These are phyloP conservation scores for Vipera latastei DNA, from an alignment of 2,797 vertebrate genomes.

Conservation along the genomic window DNA sequence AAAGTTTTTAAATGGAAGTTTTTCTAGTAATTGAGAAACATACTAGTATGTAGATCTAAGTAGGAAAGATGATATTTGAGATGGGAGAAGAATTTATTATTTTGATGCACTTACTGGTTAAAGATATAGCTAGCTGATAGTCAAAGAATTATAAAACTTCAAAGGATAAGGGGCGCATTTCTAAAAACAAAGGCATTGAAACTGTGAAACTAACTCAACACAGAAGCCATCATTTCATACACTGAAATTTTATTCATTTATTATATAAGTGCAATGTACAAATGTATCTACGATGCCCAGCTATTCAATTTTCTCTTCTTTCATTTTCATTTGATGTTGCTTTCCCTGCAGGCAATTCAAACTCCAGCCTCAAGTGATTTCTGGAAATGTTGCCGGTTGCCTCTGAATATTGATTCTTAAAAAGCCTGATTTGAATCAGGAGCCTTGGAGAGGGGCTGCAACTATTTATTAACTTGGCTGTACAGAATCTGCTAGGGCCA, in stretches of 20 bases:
- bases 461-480: not conserved
- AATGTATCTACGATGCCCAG: not conserved
- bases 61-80: not conserved
- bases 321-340: not conserved
- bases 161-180: not conserved
- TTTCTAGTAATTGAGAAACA: not conserved
- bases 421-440: slow-evolving; percentile 13
- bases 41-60: not conserved
- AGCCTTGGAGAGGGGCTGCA: not conserved
- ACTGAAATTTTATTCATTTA: not conserved
- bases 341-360: not conserved
- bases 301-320: not conserved
- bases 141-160: not conserved
- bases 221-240: not conserved
- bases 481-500: slow-evolving; percentile 16
- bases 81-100: not conserved
- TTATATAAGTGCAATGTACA: not conserved
- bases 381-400: not conserved
- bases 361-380: not conserved
- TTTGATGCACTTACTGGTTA: not conserved
- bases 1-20: not conserved
- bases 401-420: slow-evolving; percentile 10
- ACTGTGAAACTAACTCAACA: not conserved
- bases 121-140: not conserved
- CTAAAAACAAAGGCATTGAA: not conserved